Evolutionary conservation across 2,888 invertebrate genomes (phyloP).

Genomic region (Rhabditoides inermis): DNA sequence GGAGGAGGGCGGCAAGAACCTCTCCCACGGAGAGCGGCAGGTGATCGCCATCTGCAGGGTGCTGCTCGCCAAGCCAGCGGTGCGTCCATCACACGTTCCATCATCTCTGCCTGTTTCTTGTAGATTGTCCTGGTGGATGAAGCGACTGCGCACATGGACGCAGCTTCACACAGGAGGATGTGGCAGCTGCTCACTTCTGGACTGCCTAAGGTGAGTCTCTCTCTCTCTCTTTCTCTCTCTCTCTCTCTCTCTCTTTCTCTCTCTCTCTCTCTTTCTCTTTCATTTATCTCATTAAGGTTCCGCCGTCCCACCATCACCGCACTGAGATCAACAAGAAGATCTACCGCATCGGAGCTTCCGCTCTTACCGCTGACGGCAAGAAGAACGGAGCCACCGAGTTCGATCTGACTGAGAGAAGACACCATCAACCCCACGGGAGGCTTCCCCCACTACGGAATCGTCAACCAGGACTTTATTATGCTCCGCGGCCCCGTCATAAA

Average conservation of each 20-base stretch:
- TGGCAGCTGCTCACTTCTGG: constrained; percentile 9
- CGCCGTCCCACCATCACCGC: constrained; percentile 96
- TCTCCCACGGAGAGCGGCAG: constrained; percentile 81
- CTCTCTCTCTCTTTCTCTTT: no score
- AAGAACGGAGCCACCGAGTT: constrained; percentile 96
- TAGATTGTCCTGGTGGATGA: constrained; percentile 55
- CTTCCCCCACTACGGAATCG: constrained; percentile 98
- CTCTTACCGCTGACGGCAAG: constrained; percentile 63
- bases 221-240: no score
- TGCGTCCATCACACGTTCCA: no score
- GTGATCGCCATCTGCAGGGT: constrained; percentile 80
- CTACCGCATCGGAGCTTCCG: constrained; percentile 76
- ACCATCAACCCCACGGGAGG: constrained; percentile 99
- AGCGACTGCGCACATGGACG: constrained; percentile 60
- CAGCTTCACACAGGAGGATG: constrained; percentile 9
- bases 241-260: no score
- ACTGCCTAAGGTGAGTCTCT: no score
- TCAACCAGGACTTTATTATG: constrained; percentile 97
- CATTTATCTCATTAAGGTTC: no score
- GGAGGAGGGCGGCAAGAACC: constrained; percentile 64
- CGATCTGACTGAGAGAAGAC: constrained; percentile 86
- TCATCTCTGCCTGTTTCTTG: not conserved
- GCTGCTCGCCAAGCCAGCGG: constrained; percentile 60
- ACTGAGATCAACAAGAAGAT: constrained; percentile 99
- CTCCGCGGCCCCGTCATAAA: constrained; percentile 88